phyloP scores from a whole-genome alignment of 2,888 invertebrate species.

The Chaetogeoica ovagalla region DNA sequence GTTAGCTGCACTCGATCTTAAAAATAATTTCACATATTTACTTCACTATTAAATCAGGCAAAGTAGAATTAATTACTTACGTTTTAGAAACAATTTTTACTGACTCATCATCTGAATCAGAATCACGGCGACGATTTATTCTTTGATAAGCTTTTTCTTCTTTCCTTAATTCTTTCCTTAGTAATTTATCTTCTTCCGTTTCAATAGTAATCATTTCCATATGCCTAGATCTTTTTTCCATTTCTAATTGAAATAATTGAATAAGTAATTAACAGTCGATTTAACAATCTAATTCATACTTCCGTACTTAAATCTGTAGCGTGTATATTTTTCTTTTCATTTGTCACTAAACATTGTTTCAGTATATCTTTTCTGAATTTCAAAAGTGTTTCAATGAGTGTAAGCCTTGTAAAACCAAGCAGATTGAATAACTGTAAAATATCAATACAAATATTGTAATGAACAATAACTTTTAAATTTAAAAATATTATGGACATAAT shows the following conservation, averaged over 20 bases:
- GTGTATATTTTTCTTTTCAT: constrained; percentile 38
- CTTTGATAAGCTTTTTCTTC: constrained; percentile 41
- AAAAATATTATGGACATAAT: too few species aligned
- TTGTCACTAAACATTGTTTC: constrained; percentile 62
- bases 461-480: too few species aligned
- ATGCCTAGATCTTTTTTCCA: constrained; percentile 41
- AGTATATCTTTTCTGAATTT: constrained; percentile 67
- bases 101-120: constrained; percentile 37
- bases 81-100: constrained; percentile 42
- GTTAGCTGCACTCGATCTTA: constrained; percentile 30
- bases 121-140: constrained; percentile 23
- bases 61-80: not conserved
- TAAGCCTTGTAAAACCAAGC: constrained; percentile 68
- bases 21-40: not conserved
- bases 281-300: not conserved
- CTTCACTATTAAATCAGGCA: not conserved
- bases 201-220: constrained; percentile 52
- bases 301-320: constrained; percentile 29
- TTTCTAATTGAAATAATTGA: constrained; percentile 2
- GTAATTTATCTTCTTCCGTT: constrained; percentile 46
- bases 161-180: constrained; percentile 47
- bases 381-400: constrained; percentile 69
- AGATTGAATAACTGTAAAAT: constrained; percentile 73
- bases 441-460: not conserved
- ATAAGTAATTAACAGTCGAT: not conserved